Evolutionary conservation across 2,113 vertebrate genomes (phyloP).

Genomic region (Alethe diademata): DNA sequence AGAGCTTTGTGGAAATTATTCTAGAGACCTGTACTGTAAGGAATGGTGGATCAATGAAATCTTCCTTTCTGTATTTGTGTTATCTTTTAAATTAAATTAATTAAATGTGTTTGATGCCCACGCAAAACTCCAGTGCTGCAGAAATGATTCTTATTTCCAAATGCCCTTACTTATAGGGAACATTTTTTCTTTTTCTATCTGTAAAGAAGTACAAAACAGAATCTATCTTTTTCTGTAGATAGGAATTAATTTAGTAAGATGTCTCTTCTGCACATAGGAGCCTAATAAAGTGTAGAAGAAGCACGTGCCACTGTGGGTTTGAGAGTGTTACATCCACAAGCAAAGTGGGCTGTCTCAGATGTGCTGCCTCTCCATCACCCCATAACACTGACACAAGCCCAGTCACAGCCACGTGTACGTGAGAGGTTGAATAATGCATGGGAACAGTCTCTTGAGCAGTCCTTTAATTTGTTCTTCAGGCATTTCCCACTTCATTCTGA

Average conservation of each 20-base stretch:
- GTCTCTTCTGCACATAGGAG: background rate
- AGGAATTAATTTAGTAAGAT: background rate
- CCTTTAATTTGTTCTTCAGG: background rate
- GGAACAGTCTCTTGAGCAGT: background rate
- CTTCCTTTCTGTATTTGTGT: background rate
- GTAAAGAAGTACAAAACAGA: background rate
- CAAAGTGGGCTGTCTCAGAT: background rate
- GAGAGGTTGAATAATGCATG: background rate
- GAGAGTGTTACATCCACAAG: background rate
- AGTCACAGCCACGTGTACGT: background rate
- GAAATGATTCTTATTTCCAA: background rate
- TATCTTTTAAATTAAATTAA: background rate
- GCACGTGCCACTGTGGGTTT: background rate
- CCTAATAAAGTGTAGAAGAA: background rate
- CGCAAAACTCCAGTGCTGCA: background rate
- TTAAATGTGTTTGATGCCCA: background rate
- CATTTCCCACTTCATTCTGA: background rate
- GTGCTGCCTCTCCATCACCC: background rate
- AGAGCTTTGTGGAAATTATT: background rate
- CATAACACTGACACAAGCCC: background rate
- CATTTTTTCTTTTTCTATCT: background rate
- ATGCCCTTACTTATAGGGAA: background rate
- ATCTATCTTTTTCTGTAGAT: background rate
- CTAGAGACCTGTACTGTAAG: background rate
- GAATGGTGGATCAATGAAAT: background rate